A percentile compares a stretch with the other conserved stretches of the same genome.
Evolutionary conservation across 2,797 vertebrate species (phyloP).

Genomic region (Podarcis siculus): DNA sequence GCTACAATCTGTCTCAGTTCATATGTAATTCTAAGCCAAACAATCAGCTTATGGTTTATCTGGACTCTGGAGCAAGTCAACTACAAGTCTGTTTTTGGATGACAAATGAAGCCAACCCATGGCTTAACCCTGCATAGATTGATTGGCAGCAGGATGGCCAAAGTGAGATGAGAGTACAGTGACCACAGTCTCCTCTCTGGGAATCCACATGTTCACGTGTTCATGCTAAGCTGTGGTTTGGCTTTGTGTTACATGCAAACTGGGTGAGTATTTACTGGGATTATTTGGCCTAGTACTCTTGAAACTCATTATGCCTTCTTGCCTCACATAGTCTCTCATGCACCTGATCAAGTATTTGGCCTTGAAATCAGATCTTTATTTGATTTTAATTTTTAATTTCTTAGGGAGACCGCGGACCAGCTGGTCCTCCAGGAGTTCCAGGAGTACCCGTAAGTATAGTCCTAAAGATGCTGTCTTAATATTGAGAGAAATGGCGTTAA

Average conservation of each 20-base stretch:
- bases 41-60: no score
- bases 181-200: no score
- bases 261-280: neutral
- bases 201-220: no score
- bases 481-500: conserved; percentile 9
- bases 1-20: neutral
- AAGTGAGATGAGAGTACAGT: no score
- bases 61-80: no score
- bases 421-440: conserved; percentile 83
- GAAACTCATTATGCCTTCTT: conserved; percentile 24
- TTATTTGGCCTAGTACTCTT: neutral
- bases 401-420: conserved; percentile 91
- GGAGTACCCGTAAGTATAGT: conserved; percentile 85
- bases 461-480: conserved; percentile 40
- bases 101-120: no score
- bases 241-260: neutral
- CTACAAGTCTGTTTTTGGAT: no score
- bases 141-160: no score
- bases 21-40: no score
- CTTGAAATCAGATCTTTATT: neutral
- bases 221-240: no score
- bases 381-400: no score
- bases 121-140: no score
- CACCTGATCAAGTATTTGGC: neutral
- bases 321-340: conserved; percentile 11